phyloP scores from a whole-genome alignment of 1,140 invertebrate genomes.

The Neelides sp. region DNA sequence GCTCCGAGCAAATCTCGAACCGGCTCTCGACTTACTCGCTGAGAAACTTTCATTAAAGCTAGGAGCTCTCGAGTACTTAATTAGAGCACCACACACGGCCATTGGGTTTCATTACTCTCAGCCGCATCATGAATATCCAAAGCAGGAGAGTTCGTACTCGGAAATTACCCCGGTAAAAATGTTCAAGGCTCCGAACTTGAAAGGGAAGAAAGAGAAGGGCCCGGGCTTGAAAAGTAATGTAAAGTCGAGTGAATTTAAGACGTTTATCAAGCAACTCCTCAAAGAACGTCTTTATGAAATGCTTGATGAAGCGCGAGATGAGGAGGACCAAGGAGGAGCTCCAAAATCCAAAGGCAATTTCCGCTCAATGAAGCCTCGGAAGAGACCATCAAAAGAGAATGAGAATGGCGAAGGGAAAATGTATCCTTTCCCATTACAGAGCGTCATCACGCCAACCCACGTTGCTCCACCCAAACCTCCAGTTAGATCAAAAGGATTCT shows the following conservation, averaged over 20 bases:
- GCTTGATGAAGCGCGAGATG: slow-evolving; percentile 7
- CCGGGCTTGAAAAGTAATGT: background rate
- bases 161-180: slow-evolving; percentile 15
- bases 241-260: slow-evolving; percentile 5
- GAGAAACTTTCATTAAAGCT: slow-evolving; percentile 25
- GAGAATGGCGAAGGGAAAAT: background rate
- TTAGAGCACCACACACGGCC: background rate
- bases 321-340: background rate
- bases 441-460: background rate
- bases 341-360: background rate
- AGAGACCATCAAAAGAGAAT: background rate
- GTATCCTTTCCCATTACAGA: background rate
- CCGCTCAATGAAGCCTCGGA: background rate
- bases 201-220: background rate
- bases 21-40: slow-evolving; percentile 23
- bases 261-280: slow-evolving; percentile 13
- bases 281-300: slow-evolving; percentile 21
- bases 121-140: background rate
- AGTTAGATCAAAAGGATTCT: slow-evolving; percentile 1
- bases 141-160: slow-evolving; percentile 12
- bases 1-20: slow-evolving; percentile 5
- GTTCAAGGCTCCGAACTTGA: background rate
- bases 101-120: background rate
- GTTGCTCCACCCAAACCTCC: background rate
- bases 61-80: slow-evolving; percentile 2